These are phyloP conservation scores for Mus musculus DNA, from an alignment of 2,113 vertebrate species.

Conservation along the genomic window GRCm39 chr2:115210001-115210500, in stretches of 20 bases:
- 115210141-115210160: background rate
- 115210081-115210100: background rate
- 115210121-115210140: constrained; percentile 20
- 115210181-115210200: background rate
- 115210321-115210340: constrained; percentile 30
- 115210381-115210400: background rate
- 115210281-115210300: background rate
- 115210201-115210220: background rate
- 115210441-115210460: too few species aligned
- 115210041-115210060: background rate
- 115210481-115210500: background rate
- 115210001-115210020: background rate
- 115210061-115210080: constrained; percentile 3
- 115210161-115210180: constrained; percentile 17
- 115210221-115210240: background rate
- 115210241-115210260: background rate
- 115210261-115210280: background rate
- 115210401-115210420: background rate
- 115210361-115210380: background rate
- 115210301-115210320: background rate
- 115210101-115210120: constrained; percentile 10
- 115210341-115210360: background rate
- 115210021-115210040: background rate
- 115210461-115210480: rapidly evolving
- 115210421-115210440: background rate